Evolutionary conservation across 1,140 invertebrate species (phyloP), one percentile per base, ranked within the genome.

Genomic region (Lepidurus packardi): DNA sequence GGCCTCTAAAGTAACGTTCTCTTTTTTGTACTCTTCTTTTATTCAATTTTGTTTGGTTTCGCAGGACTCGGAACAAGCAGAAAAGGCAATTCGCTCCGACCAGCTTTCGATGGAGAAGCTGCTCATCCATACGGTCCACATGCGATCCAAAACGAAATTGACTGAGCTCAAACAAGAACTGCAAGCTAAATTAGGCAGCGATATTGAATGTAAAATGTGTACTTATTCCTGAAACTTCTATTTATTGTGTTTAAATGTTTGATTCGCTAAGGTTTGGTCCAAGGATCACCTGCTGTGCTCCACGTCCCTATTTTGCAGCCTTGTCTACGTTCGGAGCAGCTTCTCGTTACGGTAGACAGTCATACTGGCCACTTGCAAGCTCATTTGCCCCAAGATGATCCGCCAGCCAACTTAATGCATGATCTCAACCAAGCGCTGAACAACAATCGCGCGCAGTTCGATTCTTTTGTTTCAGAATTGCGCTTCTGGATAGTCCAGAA

Each of bases 51-150:
- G 81, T 81, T 47, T 77, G 74, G 82, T 82, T 45, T 79, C n/a
- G 13, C 8, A 88, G 86, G 89, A 91, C 84, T 86, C 86, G 80
- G 92, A 94, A 85, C 91, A 93, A 77, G 92, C 92, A 42, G 91
- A 94, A 81, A 86, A 91, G 81, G 92, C 92, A 6, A 90, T 95
- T 74, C 89, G 91, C 76, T 94, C 93, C 43, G 94, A 97, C 85
- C 90, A 94, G 80, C 87, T 98, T 1, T 98, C 95, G 1, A 94
- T 99, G 90, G 96, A 98, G 86, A 91, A 94, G 73, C 86, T 98
- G 73, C 86, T 99, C n/a, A 95, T 98, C n/a, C 94, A 98, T 82
- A 98, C 96, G 0, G 96, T 98, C 82, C 96, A 98, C 84, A 92
- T 98, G 42, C 88, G 97, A 79, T 96, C 95, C 0, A 89, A 92